A percentile compares a stretch with the other conserved stretches of the same genome.
Conservation (phyloP, 1,140 invertebrate genomes). For the Coelopa frigida region DNA sequence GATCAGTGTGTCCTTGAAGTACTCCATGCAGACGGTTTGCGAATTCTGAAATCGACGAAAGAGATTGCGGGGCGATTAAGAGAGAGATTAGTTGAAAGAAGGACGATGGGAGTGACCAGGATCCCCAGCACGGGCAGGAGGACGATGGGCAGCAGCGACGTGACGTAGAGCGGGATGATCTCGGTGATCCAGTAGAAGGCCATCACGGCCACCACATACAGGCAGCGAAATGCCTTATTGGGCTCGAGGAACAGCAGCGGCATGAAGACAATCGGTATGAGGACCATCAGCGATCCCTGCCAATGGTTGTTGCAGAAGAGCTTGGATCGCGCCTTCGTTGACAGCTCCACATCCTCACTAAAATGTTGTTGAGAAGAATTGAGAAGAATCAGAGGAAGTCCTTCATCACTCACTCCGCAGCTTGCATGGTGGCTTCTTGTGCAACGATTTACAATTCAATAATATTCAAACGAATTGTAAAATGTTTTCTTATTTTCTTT, state of each 20-base stretch:
- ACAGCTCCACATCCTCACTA: no score
- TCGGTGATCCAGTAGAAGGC: conserved; percentile 74
- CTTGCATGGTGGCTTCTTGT: no score
- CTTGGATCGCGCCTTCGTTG: conserved; percentile 5
- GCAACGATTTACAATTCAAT: no score
- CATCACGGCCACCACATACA: conserved; percentile 70
- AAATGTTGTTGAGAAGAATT: no score
- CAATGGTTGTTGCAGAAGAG: conserved; percentile 4
- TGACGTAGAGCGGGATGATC: conserved; percentile 65
- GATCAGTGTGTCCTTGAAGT: conserved; percentile 61
- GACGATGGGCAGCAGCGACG: conserved; percentile 69
- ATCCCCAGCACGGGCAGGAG: conserved; percentile 68
- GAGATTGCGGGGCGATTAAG: no score
- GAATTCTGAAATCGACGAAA: conserved; percentile 7
- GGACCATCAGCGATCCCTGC: conserved; percentile 3
- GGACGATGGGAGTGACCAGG: conserved; percentile 25
- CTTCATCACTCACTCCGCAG: no score
- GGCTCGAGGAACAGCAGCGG: conserved; percentile 5
- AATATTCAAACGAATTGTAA: no score
- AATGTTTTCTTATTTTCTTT: no score
- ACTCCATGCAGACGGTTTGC: conserved; percentile 3
- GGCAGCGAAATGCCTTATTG: conserved; percentile 46
- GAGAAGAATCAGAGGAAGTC: no score
- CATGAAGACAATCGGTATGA: conserved; percentile 1
- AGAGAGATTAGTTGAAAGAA: no score